phyloP scores from a whole-genome alignment of 2,888 invertebrate genomes.

The Scaptomyza polygonia region DNA sequence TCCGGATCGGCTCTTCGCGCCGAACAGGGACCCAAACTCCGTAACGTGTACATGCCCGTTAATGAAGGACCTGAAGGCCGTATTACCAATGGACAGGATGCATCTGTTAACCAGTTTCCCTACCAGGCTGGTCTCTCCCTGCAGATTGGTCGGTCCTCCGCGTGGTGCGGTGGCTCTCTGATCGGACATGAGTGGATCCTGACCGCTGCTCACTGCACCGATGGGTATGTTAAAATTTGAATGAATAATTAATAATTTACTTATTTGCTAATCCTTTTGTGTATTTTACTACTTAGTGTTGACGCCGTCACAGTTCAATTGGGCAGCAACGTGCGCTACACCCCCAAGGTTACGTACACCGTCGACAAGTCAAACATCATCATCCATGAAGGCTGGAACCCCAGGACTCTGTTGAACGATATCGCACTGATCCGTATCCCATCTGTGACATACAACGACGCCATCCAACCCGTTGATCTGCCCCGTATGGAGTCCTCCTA shows the following conservation, averaged over 20 bases:
- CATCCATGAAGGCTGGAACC: conserved; percentile 65
- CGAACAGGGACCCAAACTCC: conserved; percentile 23
- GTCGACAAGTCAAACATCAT: conserved; percentile 47
- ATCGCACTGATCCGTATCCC: conserved; percentile 70
- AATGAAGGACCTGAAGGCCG: conserved; percentile 56
- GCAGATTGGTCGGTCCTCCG: conserved; percentile 33
- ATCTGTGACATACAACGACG: conserved; percentile 41
- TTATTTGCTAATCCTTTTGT: neutral
- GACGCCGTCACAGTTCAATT: conserved; percentile 60
- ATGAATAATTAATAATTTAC: neutral
- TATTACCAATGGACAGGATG: conserved; percentile 71
- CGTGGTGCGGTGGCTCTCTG: conserved; percentile 80
- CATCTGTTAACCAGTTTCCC: conserved; percentile 63
- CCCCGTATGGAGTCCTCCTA: conserved; percentile 55
- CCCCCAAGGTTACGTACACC: conserved; percentile 44
- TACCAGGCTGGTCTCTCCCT: conserved; percentile 77
- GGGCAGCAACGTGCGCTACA: conserved; percentile 57
- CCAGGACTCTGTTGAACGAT: conserved; percentile 65
- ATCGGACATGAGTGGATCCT: conserved; percentile 72
- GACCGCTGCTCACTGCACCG: conserved; percentile 81
- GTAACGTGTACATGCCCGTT: conserved; percentile 47
- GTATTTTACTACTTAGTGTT: conserved; percentile 24
- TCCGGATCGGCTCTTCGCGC: conserved; percentile 60
- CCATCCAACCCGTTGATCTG: conserved; percentile 62
- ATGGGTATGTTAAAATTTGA: conserved; percentile 50